Base-by-base conservation (phyloP, 2,113 vertebrate genomes). In the Podocnemis expansa region DNA sequence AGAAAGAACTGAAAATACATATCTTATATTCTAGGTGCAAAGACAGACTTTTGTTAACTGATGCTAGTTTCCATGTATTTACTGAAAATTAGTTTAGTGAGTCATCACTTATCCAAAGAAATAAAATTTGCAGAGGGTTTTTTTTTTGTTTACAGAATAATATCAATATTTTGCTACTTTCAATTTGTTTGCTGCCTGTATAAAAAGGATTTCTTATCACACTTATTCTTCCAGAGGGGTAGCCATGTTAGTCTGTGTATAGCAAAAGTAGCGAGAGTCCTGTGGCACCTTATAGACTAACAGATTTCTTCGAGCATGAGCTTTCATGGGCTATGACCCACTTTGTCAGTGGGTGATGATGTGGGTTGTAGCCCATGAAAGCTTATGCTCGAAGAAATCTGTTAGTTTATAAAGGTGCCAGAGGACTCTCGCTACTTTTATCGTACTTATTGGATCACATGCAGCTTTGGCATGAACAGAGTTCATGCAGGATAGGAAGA, bases 1-100 rank as follows among this genome's bases (percentile, higher is more conserved):
- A 83, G 67, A 80, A 51, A 16, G 81, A 84, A 82, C 22, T 91
- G 81, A 93, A 94, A 67, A 88, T 89, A 78, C 51, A 90, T 43
- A 82, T 55, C n/a, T 67, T 25, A 2, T 17, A 83, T 84, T 90
- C 87, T 47, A 89, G 12, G 80, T 93, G 84, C 10, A 84, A 67
- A 91, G 80, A 90, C 19, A 55, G 78, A 41, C 45, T 6, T 87
- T 13, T 75, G 49, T 84, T 92, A 89, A 79, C 73, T 49, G 51
- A 45, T 38, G n/a, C 45, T 70, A 47, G 47, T 89, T 94, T 93
- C 27, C 82, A 75, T 87, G 51, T 63, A 80, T 87, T 90, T 73
- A 80, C 79, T 85, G 90, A 60, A 25, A 86, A 51, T 31, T 87
- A 91, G 80, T n/a, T 80, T 70, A 16, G 0, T 86, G 93, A 89